Conservation (phyloP, 2,797 vertebrate genomes). For the Psittacula derbiana region DNA sequence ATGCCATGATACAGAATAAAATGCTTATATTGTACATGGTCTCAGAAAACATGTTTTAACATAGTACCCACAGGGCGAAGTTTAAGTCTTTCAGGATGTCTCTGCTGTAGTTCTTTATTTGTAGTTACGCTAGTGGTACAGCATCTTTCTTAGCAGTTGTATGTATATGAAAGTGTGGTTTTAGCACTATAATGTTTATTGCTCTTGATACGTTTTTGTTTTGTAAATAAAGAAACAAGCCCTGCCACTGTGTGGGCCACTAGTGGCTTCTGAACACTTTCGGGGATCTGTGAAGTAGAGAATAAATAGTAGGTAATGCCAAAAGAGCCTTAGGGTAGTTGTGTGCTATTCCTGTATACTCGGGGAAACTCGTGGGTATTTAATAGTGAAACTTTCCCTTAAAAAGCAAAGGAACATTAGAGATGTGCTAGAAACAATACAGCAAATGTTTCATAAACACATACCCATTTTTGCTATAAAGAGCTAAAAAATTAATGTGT, state of each 20-base stretch:
- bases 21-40: accelerated
- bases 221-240: background rate
- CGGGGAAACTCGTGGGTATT: background rate
- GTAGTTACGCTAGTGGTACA: background rate
- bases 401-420: background rate
- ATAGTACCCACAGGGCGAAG: background rate
- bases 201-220: background rate
- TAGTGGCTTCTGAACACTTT: background rate
- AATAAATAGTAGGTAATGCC: background rate
- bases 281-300: background rate
- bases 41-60: background rate
- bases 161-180: background rate
- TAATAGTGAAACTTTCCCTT: background rate
- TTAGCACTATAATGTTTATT: background rate
- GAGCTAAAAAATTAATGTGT: background rate
- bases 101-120: background rate
- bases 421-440: background rate
- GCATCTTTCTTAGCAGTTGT: background rate
- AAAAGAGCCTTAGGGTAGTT: background rate
- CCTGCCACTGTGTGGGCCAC: background rate
- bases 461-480: background rate
- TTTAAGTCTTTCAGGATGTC: background rate
- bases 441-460: background rate
- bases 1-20: background rate
- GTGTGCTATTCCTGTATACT: accelerated